phyloP scores from a whole-genome alignment of 2,113 vertebrate genomes.

The Zonotrichia leucophrys region DNA sequence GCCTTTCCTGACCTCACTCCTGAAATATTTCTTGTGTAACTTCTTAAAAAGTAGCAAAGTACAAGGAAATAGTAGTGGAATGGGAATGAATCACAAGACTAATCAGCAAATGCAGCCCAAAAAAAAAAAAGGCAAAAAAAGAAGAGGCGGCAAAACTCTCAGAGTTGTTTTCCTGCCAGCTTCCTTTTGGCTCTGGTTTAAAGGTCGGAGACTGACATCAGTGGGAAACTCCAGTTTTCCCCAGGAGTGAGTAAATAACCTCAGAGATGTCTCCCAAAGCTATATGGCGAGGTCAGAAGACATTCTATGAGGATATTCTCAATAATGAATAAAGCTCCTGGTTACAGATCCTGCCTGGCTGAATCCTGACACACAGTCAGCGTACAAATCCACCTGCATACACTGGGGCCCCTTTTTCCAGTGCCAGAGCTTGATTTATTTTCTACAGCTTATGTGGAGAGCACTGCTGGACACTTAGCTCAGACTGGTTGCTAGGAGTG shows the following conservation, averaged over 20 bases:
- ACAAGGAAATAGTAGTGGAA: constrained; percentile 10
- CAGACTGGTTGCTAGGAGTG: background rate
- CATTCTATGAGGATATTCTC: background rate
- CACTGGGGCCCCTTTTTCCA: background rate
- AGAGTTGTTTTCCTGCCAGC: background rate
- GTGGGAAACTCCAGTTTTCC: background rate
- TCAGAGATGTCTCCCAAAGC: background rate
- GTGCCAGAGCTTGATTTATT: background rate
- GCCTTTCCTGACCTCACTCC: background rate
- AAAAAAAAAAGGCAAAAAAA: background rate
- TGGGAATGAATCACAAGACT: background rate
- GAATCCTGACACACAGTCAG: background rate
- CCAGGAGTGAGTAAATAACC: background rate
- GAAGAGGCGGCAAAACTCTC: background rate
- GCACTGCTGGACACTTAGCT: background rate
- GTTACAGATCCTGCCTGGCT: background rate
- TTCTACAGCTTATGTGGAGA: background rate
- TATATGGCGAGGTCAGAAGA: background rate
- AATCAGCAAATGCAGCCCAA: background rate
- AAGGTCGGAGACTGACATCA: background rate
- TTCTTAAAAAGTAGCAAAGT: constrained; percentile 1
- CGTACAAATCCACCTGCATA: background rate
- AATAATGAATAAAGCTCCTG: background rate
- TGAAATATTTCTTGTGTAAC: background rate
- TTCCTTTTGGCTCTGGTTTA: background rate